Evolutionary conservation across 2,888 invertebrate genomes (phyloP), one percentile per base, ranked within the genome.

Genomic region (Tenodera sinensis): DNA sequence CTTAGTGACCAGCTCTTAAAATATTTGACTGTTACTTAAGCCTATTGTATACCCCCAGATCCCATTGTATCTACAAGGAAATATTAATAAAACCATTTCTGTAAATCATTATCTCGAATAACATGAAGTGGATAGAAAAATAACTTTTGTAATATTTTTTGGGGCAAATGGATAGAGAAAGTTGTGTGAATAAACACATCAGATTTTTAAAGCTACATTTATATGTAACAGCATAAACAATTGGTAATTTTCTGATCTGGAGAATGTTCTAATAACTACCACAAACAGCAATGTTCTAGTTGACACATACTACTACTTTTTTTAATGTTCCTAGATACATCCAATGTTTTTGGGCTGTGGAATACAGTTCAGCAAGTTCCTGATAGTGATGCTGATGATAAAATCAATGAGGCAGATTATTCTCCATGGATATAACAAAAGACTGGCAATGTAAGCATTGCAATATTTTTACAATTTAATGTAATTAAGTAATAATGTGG

Each of bases 281-380:
- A 71, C 54, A 71, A 71, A 71, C 54, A 71, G 54, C 14, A 15
- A 85, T 85, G 27, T 85, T 85, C 30, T 27, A 28, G 27, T 71
- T 27, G 28, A 87, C 34, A 27, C 30, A 28, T 71, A 83, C 42
- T 83, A 81, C 88, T 84, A 34, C 84, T 82, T 89, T 89, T 88
- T 83, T 88, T 89, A 88, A 89, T 89, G 89, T 89, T 89, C 89
- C 89, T 89, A 89, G n/a, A 85, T 86, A 87, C 87, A 85, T 47
- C 20, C 4, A 71, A 71, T 71, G 54, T 71, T 88, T 30, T 89
- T 89, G 88, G 47, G 88, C 89, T 89, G 89, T 71, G 84, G 54
- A 28, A 81, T 47, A 27, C 88, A 88, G 88, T 88, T 88, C 84
- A 88, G 14, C 47, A 89, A 89, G 89, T 89, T 89, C 89, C 89